Evolutionary conservation across 2,888 invertebrate species (phyloP).

Genomic region (Portevinia maculata): DNA sequence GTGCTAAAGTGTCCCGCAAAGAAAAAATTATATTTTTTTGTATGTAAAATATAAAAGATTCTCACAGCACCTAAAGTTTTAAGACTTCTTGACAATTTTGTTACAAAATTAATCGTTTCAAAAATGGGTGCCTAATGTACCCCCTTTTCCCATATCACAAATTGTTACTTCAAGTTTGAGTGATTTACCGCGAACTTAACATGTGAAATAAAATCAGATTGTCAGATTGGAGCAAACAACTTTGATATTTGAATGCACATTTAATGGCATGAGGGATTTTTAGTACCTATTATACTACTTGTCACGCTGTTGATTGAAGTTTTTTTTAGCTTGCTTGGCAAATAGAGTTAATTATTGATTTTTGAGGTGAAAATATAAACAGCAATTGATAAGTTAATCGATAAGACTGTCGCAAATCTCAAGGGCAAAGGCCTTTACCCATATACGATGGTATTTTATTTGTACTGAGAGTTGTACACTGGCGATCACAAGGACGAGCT

Average conservation of each 20-base stretch:
- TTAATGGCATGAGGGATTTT: conserved; percentile 16
- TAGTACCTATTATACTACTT: neutral
- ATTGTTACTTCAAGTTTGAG: conserved; percentile 32
- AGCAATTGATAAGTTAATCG: conserved; percentile 1
- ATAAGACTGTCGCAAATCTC: conserved; percentile 18
- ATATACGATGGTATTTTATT: neutral
- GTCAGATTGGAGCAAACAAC: conserved; percentile 13
- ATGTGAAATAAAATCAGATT: neutral
- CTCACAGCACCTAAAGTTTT: no score
- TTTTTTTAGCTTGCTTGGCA: conserved; percentile 16
- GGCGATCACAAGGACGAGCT: no score
- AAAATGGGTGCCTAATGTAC: no score
- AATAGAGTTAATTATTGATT: conserved; percentile 11
- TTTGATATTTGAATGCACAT: conserved; percentile 7
- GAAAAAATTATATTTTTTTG: no score
- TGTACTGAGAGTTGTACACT: no score
- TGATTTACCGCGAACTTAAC: conserved; percentile 27
- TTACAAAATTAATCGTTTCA: no score
- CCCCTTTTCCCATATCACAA: no score
- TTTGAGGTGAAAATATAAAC: conserved; percentile 24
- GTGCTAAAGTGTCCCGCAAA: no score
- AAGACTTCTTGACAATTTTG: no score
- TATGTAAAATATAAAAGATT: no score
- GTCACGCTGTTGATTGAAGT: conserved; percentile 19
- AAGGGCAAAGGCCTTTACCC: conserved; percentile 37